A percentile compares a stretch with the other conserved stretches of the same genome.
phyloP scores from a whole-genome alignment of 1,140 invertebrate species.

The Brachionus manjavacas region DNA sequence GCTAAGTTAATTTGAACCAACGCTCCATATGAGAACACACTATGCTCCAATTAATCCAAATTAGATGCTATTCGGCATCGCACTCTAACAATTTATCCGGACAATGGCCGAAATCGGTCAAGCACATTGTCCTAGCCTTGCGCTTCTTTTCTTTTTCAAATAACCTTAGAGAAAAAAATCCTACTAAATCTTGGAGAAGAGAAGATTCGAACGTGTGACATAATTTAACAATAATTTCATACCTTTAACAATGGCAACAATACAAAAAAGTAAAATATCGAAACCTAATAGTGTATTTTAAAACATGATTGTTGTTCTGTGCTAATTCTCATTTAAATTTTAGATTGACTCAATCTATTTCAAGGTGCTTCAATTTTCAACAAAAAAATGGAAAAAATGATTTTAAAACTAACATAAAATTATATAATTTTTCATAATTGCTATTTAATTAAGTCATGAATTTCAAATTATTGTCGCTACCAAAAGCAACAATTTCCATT shows the following conservation, averaged over 20 bases:
- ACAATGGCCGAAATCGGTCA: not conserved
- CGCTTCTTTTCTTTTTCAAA: not conserved
- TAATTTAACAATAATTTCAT: not conserved
- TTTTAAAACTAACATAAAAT: conserved; percentile 1
- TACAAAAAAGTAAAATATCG: not conserved
- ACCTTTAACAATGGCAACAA: not conserved
- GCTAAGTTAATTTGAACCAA: conserved; percentile 26
- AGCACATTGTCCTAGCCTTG: not conserved
- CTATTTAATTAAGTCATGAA: not conserved
- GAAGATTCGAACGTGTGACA: not conserved
- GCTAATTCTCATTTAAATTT: not conserved
- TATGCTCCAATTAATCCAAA: conserved; percentile 17
- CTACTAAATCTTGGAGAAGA: not conserved
- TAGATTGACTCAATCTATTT: not conserved
- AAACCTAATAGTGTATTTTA: not conserved
- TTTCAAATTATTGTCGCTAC: not conserved
- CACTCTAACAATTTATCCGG: not conserved
- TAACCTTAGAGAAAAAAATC: not conserved
- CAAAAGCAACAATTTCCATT: not conserved
- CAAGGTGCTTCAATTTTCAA: not conserved
- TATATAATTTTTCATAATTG: conserved; percentile 1
- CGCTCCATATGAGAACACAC: not conserved
- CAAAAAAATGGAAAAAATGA: not conserved
- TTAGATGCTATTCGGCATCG: not conserved
- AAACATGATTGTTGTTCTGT: not conserved